Conservation (phyloP, 2,113 vertebrate species). For the Bolborhynchus lineola region DNA sequence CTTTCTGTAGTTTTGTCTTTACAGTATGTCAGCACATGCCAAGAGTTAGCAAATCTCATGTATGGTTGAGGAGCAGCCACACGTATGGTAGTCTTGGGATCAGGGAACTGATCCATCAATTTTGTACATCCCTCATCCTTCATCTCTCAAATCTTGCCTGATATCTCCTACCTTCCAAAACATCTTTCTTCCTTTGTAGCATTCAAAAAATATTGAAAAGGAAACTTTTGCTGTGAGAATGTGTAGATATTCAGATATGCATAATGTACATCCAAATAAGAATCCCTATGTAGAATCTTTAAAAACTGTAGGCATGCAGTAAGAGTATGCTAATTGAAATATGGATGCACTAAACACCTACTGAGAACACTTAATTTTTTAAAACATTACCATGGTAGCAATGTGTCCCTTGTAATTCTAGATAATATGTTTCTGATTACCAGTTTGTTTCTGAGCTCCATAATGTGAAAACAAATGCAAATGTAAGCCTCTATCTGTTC, state of each 20-base stretch:
- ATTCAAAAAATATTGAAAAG: background rate
- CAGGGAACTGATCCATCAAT: background rate
- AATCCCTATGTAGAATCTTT: background rate
- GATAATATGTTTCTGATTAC: slow-evolving; percentile 63
- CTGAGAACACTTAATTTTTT: slow-evolving; percentile 57
- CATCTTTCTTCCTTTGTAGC: background rate
- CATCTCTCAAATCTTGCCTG: background rate
- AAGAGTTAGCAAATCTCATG: background rate
- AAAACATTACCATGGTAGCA: slow-evolving; percentile 15
- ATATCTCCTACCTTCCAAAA: background rate
- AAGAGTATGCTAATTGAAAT: slow-evolving; percentile 55
- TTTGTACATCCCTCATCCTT: background rate
- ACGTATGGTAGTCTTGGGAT: background rate
- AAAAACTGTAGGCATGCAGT: slow-evolving; percentile 6
- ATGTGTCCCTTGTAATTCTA: slow-evolving; percentile 47
- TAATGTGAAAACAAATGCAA: slow-evolving; percentile 42
- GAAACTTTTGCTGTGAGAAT: background rate
- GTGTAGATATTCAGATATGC: background rate
- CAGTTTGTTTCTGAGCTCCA: background rate
- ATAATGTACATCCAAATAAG: background rate
- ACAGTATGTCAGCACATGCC: background rate
- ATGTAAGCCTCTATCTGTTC: slow-evolving; percentile 20
- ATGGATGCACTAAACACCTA: slow-evolving; percentile 37
- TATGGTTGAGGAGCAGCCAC: background rate
- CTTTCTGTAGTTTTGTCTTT: background rate